These are phyloP conservation scores for Drymodes brunneopygia DNA, from an alignment of 2,113 vertebrate species.

Conservation along the genomic window DNA sequence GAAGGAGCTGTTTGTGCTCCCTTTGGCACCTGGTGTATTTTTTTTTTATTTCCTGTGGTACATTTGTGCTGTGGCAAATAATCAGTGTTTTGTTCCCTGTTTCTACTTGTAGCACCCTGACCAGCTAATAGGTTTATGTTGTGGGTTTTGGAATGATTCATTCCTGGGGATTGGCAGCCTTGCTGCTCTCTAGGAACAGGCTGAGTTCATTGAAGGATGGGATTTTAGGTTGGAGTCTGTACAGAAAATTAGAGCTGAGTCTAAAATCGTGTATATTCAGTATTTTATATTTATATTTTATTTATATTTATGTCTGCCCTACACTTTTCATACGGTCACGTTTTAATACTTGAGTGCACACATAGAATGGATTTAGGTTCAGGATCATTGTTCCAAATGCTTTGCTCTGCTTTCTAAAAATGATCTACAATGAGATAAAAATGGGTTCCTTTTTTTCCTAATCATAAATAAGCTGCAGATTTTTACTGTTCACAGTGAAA, in stretches of 20 bases:
- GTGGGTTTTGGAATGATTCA: constrained; percentile 54
- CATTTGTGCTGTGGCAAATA: not conserved
- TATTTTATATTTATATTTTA: not conserved
- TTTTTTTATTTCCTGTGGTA: not conserved
- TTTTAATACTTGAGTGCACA: not conserved
- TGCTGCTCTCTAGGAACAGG: constrained; percentile 56
- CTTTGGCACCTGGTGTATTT: not conserved
- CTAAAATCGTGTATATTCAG: not conserved
- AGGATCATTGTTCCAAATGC: not conserved
- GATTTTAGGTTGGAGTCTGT: not conserved
- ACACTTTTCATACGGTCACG: rapidly evolving
- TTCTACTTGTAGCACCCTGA: not conserved
- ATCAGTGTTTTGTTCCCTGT: not conserved
- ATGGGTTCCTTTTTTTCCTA: not conserved
- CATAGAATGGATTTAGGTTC: not conserved
- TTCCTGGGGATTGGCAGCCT: constrained; percentile 47
- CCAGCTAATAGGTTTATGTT: constrained; percentile 49
- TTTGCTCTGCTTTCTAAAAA: not conserved
- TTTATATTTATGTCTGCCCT: not conserved
- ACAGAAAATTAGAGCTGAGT: not conserved
- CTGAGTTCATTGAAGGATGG: constrained; percentile 7
- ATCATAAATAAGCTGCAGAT: not conserved
- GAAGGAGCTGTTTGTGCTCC: not conserved
- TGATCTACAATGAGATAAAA: not conserved
- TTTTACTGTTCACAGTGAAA: not conserved